These are phyloP conservation scores for Glaucopsyche alexis DNA, from an alignment of 2,888 invertebrate genomes.

Conservation along the genomic window DNA sequence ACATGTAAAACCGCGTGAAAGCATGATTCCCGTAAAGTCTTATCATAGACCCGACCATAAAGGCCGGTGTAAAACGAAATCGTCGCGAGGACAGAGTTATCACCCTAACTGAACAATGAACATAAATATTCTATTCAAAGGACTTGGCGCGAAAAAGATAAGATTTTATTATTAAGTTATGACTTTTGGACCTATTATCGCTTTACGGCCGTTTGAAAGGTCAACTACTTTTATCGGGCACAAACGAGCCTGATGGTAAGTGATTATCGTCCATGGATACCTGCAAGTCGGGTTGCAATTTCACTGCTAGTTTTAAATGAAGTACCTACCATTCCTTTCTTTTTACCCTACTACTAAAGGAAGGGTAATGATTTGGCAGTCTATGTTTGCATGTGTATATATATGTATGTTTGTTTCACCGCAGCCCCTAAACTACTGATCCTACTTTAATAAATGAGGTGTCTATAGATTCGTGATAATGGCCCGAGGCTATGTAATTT, in stretches of 20 bases:
- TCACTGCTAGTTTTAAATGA: too few species aligned
- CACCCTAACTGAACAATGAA: background rate
- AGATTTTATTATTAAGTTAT: conserved; percentile 19
- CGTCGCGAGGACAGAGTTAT: background rate
- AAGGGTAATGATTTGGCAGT: too few species aligned
- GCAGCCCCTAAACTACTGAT: too few species aligned
- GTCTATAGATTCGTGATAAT: too few species aligned
- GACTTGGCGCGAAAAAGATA: conserved; percentile 17
- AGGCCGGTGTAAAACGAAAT: background rate
- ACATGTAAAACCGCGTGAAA: background rate
- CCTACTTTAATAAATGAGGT: too few species aligned
- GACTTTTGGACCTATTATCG: conserved; percentile 10
- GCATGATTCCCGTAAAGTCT: background rate
- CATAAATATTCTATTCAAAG: conserved; percentile 22
- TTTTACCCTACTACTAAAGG: too few species aligned
- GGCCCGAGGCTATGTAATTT: too few species aligned
- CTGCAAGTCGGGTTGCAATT: too few species aligned
- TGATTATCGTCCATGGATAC: background rate
- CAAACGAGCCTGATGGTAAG: background rate
- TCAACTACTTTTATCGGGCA: background rate
- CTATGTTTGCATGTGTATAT: too few species aligned
- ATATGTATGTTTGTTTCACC: too few species aligned
- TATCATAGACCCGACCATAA: background rate
- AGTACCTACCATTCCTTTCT: too few species aligned
- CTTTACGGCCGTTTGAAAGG: background rate